A percentile compares a stretch with the other conserved stretches of the same genome.
These are phyloP conservation scores for Cydia splendana DNA, from an alignment of 1,140 invertebrate species.

Conservation along the genomic window DNA sequence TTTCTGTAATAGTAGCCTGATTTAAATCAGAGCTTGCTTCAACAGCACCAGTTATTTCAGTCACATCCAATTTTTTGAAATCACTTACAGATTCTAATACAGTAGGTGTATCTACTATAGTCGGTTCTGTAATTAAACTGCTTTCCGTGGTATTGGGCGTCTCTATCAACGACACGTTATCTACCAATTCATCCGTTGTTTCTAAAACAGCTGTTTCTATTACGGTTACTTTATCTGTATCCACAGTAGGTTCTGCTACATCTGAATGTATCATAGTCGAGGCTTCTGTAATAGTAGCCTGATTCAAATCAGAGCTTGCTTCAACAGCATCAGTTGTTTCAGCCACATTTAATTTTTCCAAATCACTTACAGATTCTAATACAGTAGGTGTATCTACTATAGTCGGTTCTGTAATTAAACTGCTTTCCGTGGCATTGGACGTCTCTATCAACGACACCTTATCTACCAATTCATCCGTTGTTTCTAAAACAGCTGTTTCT, in stretches of 20 bases:
- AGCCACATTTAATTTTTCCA: not conserved
- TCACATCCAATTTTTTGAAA: not conserved
- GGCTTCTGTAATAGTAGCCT: not conserved
- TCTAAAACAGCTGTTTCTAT: not conserved
- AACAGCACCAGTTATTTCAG: not conserved
- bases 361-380: slow-evolving; percentile 2
- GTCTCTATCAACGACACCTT: not conserved
- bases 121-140: not conserved
- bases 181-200: not conserved
- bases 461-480: not conserved
- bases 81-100: not conserved
- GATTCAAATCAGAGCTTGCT: not conserved
- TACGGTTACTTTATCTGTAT: not conserved
- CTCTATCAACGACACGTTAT: not conserved
- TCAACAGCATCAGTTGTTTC: not conserved
- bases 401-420: not conserved
- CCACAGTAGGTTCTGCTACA: too few species aligned
- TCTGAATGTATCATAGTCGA: too few species aligned
- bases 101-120: not conserved
- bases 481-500: not conserved
- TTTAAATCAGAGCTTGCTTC: not conserved
- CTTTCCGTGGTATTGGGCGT: not conserved
- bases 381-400: not conserved
- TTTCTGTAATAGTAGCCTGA: too few species aligned
- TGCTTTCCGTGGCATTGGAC: not conserved